These are phyloP conservation scores for Heliconius charithonia DNA, from an alignment of 2,888 invertebrate genomes.

Conservation along the genomic window DNA sequence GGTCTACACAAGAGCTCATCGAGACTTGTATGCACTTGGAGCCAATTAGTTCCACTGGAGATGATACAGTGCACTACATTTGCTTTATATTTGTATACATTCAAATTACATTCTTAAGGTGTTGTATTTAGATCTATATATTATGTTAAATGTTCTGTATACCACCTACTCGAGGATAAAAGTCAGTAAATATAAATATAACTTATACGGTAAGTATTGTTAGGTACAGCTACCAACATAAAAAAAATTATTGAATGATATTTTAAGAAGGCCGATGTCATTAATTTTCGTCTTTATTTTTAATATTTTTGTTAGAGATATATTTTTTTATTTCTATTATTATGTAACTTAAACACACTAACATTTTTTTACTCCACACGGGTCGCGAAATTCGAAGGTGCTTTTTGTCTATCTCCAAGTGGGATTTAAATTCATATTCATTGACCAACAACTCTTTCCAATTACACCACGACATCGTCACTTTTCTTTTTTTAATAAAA, in stretches of 20 bases:
- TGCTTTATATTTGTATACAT: conserved; percentile 12
- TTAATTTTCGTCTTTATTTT: too few species aligned
- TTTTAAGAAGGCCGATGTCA: background rate
- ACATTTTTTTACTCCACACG: too few species aligned
- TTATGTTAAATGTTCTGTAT: background rate
- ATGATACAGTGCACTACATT: conserved; percentile 35
- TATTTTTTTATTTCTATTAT: too few species aligned
- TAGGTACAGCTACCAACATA: background rate
- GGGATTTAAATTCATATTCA: too few species aligned
- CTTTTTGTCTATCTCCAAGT: too few species aligned
- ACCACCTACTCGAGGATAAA: conserved; percentile 25
- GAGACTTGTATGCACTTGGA: conserved; percentile 65
- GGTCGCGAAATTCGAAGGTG: too few species aligned
- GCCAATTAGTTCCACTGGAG: conserved; percentile 62
- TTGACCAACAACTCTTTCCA: too few species aligned
- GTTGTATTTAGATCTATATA: background rate
- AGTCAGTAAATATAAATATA: conserved; percentile 27
- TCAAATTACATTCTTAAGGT: conserved; percentile 24
- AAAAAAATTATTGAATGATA: background rate
- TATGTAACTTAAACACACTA: too few species aligned
- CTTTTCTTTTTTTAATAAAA: background rate
- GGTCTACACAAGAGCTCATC: conserved; percentile 57
- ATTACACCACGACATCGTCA: too few species aligned
- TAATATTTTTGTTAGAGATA: too few species aligned
- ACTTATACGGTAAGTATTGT: background rate